Evolutionary conservation across 2,113 vertebrate species (phyloP), one percentile per base, ranked within the genome.

Genomic region (Lophochroa leadbeateri): DNA sequence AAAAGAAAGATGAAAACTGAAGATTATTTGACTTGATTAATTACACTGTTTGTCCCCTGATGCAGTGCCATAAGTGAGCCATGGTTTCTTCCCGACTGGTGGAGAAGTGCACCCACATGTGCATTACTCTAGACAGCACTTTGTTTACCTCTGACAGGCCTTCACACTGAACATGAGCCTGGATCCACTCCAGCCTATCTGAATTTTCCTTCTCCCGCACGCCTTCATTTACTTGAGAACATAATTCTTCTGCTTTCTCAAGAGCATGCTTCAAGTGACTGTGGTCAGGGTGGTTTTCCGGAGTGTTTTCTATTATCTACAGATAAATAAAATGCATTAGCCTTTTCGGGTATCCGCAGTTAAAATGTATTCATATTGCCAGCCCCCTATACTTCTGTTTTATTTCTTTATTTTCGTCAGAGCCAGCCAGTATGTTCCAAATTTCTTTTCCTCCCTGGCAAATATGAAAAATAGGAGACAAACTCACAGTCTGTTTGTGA

Each of bases 201-300:
- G 99, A 99, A 98, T 99, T 99, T 92, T 99, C 99, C 98, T 99
- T 99, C 97, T 99, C 99, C 3, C 99, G 97, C 58, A 99, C 99
- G 1, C 99, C 99, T 96, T 99, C 99, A 13, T 99, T 99, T 93
- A 99, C 99, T 97, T 99, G 99, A 8, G 99, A 99, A 83, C 99
- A 99, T 47, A 99, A 98, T 96, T 99, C 99, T 96, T 99, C 99
- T 0, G 99, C 99, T 93, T 99, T 99, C 96, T 99, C 99, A 97
- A 99, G 98, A 31, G 99, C 99, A 9, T 99, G 99, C 69, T 98
- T 98, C 98, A 99, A 93, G 94, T 99, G 99, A 91, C 99, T 99
- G 98, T 99, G 98, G 97, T 99, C 99, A 0, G 99, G 99, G 95
- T 99, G 99, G 52, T 98, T 99, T 96, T 99, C 99, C 2, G 99